phyloP scores from a whole-genome alignment of 2,888 invertebrate genomes.

The Drosophila subquinaria region DNA sequence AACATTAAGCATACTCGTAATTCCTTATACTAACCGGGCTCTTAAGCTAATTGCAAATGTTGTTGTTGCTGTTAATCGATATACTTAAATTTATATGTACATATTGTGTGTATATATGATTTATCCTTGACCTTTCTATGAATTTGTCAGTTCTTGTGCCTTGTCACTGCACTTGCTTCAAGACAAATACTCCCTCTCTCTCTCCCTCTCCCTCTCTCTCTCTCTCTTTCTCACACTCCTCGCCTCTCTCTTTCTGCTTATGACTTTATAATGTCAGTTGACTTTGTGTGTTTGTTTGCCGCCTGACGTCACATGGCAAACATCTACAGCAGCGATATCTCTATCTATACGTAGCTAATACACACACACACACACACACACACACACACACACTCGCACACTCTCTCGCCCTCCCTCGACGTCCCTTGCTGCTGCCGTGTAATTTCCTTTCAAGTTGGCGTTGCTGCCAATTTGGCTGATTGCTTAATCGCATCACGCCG shows the following conservation, averaged over 20 bases:
- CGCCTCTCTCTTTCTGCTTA: conserved; percentile 28
- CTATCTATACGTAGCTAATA: conserved; percentile 58
- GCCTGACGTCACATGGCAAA: conserved; percentile 42
- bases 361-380: conserved; percentile 8
- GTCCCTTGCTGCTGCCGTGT: conserved; percentile 50
- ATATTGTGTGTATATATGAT: background rate
- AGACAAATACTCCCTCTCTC: background rate
- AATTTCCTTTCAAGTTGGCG: conserved; percentile 82
- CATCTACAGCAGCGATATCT: conserved; percentile 48
- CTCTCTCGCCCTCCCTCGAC: background rate
- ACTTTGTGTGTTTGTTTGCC: conserved; percentile 53
- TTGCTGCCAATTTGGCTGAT: conserved; percentile 80
- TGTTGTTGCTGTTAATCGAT: conserved; percentile 8
- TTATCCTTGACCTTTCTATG: conserved; percentile 16
- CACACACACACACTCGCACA: conserved; percentile 3
- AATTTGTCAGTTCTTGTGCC: background rate
- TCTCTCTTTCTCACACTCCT: background rate
- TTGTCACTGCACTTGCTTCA: conserved; percentile 3
- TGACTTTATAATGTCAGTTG: conserved; percentile 57
- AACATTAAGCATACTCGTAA: background rate
- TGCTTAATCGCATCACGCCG: conserved; percentile 80
- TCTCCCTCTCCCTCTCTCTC: background rate
- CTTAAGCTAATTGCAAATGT: conserved; percentile 23
- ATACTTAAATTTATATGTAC: background rate
- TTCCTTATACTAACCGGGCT: background rate